A percentile compares a stretch with the other conserved stretches of the same genome.
phyloP scores from a whole-genome alignment of 1,140 invertebrate species.

The Hermetia illucens region DNA sequence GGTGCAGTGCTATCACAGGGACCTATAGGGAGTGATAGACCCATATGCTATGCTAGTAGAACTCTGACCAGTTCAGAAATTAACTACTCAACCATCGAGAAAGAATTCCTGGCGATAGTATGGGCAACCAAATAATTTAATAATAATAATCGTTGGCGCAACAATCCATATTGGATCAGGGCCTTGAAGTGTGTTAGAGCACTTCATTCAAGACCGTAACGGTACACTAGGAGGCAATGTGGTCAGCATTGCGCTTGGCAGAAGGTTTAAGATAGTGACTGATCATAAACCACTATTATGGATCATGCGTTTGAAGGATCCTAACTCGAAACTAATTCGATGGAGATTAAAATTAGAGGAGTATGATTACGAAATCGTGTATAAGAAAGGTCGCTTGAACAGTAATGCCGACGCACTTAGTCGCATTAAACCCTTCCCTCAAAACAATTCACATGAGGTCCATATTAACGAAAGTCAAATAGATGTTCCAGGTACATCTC shows the following conservation, averaged over 20 bases:
- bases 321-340: conserved; percentile 14
- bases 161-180: too few relatives aligned
- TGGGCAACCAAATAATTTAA: conserved; percentile 31
- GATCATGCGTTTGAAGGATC: conserved; percentile 27
- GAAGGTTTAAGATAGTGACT: conserved; percentile 13
- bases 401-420: conserved; percentile 20
- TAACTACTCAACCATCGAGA: conserved; percentile 14
- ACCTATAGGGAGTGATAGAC: too few relatives aligned
- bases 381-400: conserved; percentile 25
- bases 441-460: not conserved
- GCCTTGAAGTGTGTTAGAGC: too few relatives aligned
- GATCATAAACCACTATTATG: conserved; percentile 13
- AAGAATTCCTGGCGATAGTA: conserved; percentile 18
- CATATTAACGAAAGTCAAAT: not conserved
- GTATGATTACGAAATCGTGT: conserved; percentile 23
- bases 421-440: conserved; percentile 5
- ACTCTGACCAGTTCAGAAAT: conserved; percentile 14
- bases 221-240: too few relatives aligned
- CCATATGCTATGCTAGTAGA: conserved; percentile 20
- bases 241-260: too few relatives aligned
- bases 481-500: not conserved
- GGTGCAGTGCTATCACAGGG: conserved; percentile 24
- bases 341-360: conserved; percentile 15
- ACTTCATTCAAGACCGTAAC: too few relatives aligned
- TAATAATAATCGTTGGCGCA: too few relatives aligned